A percentile compares a stretch with the other conserved stretches of the same genome.
phyloP scores from a whole-genome alignment of 92 coral and sea anemone species.

The Umimayanthus chanpuru region DNA sequence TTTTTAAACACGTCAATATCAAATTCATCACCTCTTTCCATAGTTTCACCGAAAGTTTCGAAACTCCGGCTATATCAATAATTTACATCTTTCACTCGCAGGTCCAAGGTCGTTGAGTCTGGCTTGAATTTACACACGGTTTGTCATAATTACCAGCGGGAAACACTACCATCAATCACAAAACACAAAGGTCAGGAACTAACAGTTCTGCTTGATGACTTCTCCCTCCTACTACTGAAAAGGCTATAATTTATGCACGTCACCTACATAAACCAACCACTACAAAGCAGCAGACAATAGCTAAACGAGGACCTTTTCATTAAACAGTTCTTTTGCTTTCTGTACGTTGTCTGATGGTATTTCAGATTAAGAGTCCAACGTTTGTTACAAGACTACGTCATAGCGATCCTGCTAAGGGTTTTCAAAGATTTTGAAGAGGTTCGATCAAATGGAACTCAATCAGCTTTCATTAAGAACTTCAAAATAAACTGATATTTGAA shows the following conservation, averaged over 20 bases:
- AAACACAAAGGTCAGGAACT: slow-evolving; percentile 19
- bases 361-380: neutral
- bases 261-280: slow-evolving; percentile 9
- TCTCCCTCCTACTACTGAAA: slow-evolving; percentile 16
- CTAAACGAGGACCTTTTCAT: neutral
- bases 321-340: neutral
- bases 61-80: neutral
- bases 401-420: neutral
- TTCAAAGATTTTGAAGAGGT: neutral
- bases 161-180: slow-evolving; percentile 2
- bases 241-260: slow-evolving; percentile 32
- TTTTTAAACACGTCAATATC: neutral
- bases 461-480: neutral
- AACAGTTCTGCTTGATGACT: slow-evolving; percentile 25
- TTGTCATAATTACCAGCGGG: neutral
- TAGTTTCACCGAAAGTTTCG: slow-evolving; percentile 11
- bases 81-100: slow-evolving; percentile 13
- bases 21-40: neutral
- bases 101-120: neutral
- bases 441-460: slow-evolving; percentile 3
- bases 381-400: neutral
- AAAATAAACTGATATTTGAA: neutral
- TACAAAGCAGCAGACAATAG: slow-evolving; percentile 20
- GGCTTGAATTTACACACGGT: neutral
- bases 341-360: neutral